A percentile compares a stretch with the other conserved stretches of the same genome.
Conservation (phyloP, 2,888 invertebrate species). For the Sphaerophoria rueppellii region DNA sequence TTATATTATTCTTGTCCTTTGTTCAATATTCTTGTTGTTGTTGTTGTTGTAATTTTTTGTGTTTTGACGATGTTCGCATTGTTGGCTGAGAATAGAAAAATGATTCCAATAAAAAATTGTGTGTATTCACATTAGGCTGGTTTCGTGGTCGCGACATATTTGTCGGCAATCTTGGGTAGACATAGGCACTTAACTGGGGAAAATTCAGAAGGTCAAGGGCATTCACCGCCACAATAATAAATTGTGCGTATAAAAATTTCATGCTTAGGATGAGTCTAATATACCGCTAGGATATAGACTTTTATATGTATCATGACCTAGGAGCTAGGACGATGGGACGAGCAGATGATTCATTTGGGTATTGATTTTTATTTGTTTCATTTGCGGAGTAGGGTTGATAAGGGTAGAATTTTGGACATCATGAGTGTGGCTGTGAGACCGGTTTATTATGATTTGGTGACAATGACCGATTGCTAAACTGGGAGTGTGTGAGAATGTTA, state of each 20-base stretch:
- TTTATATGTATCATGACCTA: constrained; percentile 46
- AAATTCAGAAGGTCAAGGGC: constrained; percentile 75
- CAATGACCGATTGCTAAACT: no score
- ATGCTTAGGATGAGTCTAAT: constrained; percentile 39
- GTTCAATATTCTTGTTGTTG: neutral
- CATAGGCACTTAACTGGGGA: constrained; percentile 53
- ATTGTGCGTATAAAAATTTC: constrained; percentile 64
- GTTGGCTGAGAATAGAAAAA: constrained; percentile 54
- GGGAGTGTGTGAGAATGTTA: no score
- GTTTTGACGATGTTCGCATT: neutral
- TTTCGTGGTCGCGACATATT: constrained; percentile 62
- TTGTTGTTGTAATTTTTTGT: neutral
- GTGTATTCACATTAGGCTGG: constrained; percentile 39
- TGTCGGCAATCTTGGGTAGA: constrained; percentile 45
- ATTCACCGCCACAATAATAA: constrained; percentile 63
- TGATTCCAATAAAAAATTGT: constrained; percentile 30
- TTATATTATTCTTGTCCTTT: constrained; percentile 11
- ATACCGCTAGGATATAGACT: neutral
- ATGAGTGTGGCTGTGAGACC: no score
- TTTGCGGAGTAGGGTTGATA: neutral
- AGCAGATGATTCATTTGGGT: constrained; percentile 40
- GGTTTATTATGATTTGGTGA: no score
- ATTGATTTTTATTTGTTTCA: constrained; percentile 11
- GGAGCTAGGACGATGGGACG: neutral
- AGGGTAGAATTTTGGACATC: neutral